Conservation (phyloP, 2,888 invertebrate genomes). For the Apodemia hepburni region DNA sequence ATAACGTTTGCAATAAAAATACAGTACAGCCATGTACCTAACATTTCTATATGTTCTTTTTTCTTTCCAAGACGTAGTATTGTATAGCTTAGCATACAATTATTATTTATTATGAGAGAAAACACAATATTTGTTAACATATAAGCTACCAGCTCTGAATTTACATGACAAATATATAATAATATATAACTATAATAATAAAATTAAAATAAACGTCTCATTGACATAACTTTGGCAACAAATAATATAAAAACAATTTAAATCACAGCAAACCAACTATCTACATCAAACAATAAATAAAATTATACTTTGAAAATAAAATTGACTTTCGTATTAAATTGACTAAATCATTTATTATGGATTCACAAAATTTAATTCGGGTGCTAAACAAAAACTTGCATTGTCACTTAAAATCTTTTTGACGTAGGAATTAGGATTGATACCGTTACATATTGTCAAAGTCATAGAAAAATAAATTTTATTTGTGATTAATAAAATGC, state of each 20-base stretch:
- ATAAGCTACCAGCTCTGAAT: background rate
- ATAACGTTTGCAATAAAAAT: background rate
- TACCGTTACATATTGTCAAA: no score
- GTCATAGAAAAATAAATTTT: no score
- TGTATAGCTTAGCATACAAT: background rate
- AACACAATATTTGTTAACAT: background rate
- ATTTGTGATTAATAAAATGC: no score
- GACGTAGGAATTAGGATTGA: no score
- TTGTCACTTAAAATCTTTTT: background rate
- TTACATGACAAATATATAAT: background rate
- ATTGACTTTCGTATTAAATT: constrained; percentile 4
- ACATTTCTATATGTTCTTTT: background rate
- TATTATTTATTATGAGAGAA: background rate
- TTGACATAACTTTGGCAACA: constrained; percentile 33
- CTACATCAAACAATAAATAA: constrained; percentile 25
- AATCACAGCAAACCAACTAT: constrained; percentile 38
- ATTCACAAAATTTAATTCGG: background rate
- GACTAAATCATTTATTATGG: background rate
- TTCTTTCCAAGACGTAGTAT: background rate
- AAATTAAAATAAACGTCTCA: constrained; percentile 9
- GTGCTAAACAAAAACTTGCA: constrained; percentile 5
- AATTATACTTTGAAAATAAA: constrained; percentile 28
- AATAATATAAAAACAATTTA: constrained; percentile 32
- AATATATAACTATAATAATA: background rate
- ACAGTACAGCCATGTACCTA: background rate